phyloP scores from a whole-genome alignment of 2,797 vertebrate genomes.

The Loriculus beryllinus region DNA sequence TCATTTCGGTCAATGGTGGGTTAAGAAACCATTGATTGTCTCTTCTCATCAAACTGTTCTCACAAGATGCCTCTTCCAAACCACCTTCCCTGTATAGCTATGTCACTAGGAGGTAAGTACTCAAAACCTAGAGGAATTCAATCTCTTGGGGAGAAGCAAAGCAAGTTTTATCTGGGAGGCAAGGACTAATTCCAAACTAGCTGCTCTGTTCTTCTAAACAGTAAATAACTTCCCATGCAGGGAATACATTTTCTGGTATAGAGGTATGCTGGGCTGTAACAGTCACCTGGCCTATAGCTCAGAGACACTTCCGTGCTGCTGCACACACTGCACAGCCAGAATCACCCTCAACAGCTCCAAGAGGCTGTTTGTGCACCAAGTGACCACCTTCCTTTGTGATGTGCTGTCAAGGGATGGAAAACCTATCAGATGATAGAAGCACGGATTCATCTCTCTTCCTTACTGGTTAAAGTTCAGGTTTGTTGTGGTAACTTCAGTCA shows the following conservation, averaged over 20 bases:
- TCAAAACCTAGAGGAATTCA: background rate
- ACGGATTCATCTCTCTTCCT: background rate
- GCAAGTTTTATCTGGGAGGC: background rate
- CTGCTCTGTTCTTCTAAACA: background rate
- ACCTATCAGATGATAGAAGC: background rate
- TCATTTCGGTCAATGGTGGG: background rate
- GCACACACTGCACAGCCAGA: background rate
- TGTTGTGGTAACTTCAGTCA: background rate
- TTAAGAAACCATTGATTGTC: background rate
- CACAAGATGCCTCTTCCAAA: background rate
- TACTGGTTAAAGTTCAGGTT: background rate
- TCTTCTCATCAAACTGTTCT: background rate
- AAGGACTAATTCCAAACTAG: background rate
- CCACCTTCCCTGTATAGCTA: background rate
- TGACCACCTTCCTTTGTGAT: background rate
- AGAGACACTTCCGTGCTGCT: background rate
- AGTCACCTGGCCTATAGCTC: background rate
- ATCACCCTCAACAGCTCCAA: background rate
- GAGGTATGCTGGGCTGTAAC: background rate
- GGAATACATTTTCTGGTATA: background rate
- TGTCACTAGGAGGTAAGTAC: background rate
- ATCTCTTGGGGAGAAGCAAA: background rate
- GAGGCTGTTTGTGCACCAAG: background rate
- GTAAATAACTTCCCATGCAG: background rate
- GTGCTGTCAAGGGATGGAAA: background rate